phyloP scores from a whole-genome alignment of 2,888 invertebrate genomes.

The Agrotis ipsilon region DNA sequence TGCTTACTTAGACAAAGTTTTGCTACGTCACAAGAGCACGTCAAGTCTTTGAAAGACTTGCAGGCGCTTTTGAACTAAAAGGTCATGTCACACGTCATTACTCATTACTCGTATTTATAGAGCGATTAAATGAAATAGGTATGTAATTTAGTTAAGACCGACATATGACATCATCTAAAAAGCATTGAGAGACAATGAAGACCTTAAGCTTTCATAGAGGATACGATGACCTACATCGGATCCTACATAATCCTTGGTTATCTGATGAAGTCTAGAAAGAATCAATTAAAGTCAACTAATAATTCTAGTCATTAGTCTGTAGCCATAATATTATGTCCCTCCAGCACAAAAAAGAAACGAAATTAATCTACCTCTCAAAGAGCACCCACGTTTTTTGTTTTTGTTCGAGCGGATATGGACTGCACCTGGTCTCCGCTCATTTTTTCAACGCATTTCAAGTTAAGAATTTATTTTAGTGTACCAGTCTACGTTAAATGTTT shows the following conservation, averaged over 20 bases:
- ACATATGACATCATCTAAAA: background rate
- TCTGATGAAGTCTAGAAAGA: background rate
- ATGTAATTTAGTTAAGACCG: background rate
- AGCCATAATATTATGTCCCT: background rate
- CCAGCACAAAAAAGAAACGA: slow-evolving; percentile 35
- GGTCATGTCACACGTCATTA: background rate
- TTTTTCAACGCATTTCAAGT: slow-evolving; percentile 69
- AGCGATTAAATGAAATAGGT: background rate
- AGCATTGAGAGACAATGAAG: background rate
- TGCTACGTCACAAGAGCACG: slow-evolving; percentile 6
- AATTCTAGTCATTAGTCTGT: background rate
- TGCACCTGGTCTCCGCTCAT: slow-evolving; percentile 84
- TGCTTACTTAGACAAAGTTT: slow-evolving; percentile 32
- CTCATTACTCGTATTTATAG: background rate
- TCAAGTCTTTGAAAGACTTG: slow-evolving; percentile 7
- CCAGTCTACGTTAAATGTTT: slow-evolving; percentile 24
- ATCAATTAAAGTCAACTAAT: background rate
- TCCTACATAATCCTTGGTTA: background rate
- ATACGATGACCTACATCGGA: background rate
- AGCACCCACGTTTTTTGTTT: slow-evolving; percentile 74
- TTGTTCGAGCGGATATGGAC: slow-evolving; percentile 80
- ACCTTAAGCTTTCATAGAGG: too few species aligned
- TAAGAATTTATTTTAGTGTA: slow-evolving; percentile 64
- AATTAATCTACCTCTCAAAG: slow-evolving; percentile 63
- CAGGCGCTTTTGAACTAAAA: background rate